Conservation (phyloP, 2,888 invertebrate species). For the Drosophila nr. medialis region DNA sequence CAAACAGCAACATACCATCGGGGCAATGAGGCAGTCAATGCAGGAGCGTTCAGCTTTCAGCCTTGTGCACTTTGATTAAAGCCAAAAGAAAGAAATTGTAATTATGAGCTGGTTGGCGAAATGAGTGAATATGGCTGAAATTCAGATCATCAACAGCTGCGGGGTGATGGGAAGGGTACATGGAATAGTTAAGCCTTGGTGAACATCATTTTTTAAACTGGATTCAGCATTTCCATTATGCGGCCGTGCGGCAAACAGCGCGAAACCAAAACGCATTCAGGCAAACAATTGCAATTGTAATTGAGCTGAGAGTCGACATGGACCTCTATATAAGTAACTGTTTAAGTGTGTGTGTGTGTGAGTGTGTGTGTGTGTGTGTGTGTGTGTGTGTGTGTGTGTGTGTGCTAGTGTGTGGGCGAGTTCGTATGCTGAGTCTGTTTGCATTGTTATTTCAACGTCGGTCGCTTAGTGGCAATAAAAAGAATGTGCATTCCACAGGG, state of each 20-base stretch:
- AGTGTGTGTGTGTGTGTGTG: slow-evolving; percentile 1
- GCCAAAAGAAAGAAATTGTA: slow-evolving; percentile 54
- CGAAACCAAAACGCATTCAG: slow-evolving; percentile 79
- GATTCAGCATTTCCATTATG: slow-evolving; percentile 56
- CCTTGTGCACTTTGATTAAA: slow-evolving; percentile 67
- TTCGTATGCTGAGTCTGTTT: slow-evolving; percentile 58
- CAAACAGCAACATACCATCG: slow-evolving; percentile 2
- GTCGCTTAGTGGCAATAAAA: slow-evolving; percentile 82
- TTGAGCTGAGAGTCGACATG: slow-evolving; percentile 76
- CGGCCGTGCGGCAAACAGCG: slow-evolving; percentile 60
- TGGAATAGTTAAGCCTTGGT: slow-evolving; percentile 45
- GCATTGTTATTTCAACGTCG: slow-evolving; percentile 75
- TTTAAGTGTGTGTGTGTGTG: slow-evolving; percentile 20
- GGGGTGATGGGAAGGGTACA: background rate
- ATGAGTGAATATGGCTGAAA: slow-evolving; percentile 52
- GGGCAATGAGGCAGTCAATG: slow-evolving; percentile 33
- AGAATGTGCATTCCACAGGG: slow-evolving; percentile 79
- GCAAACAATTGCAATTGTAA: slow-evolving; percentile 81
- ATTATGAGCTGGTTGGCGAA: slow-evolving; percentile 44
- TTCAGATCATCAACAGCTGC: slow-evolving; percentile 10
- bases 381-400: slow-evolving; percentile 8
- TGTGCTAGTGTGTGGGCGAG: slow-evolving; percentile 12
- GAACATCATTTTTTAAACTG: slow-evolving; percentile 76
- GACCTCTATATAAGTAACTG: slow-evolving; percentile 43
- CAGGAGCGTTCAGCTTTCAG: slow-evolving; percentile 25